These are phyloP conservation scores for Arizona elegans DNA, from an alignment of 2,113 vertebrate genomes.

Conservation along the genomic window DNA sequence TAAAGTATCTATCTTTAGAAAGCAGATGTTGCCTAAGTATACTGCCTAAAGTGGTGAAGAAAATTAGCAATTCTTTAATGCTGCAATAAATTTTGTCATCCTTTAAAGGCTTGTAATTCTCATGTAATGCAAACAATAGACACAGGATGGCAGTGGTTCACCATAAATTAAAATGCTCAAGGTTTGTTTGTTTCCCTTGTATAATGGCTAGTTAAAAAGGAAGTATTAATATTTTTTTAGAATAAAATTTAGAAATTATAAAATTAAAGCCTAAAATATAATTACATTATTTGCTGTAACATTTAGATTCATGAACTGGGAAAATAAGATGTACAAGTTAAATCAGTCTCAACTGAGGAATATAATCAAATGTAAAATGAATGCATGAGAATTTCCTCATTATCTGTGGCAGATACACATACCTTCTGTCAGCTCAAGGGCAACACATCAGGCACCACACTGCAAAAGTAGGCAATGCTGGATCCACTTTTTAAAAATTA, in stretches of 20 bases:
- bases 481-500: neutral
- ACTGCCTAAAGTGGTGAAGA: neutral
- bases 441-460: neutral
- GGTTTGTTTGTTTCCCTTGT: neutral
- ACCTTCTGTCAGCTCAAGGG: neutral
- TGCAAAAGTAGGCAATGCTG: neutral
- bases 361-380: neutral
- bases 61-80: neutral
- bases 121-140: conserved; percentile 39
- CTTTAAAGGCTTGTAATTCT: conserved; percentile 10
- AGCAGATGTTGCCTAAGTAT: neutral
- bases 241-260: neutral
- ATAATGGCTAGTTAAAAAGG: neutral
- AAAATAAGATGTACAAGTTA: neutral
- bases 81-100: neutral
- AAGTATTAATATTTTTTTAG: conserved; percentile 6
- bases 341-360: neutral
- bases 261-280: conserved; percentile 8
- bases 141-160: conserved; percentile 67
- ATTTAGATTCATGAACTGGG: neutral
- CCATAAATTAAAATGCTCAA: conserved; percentile 12
- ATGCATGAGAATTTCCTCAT: neutral
- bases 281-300: neutral
- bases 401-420: neutral
- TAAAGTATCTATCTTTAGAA: neutral